Evolutionary conservation across 2,888 invertebrate species (phyloP).

Genomic region (Agriotes lineatus): DNA sequence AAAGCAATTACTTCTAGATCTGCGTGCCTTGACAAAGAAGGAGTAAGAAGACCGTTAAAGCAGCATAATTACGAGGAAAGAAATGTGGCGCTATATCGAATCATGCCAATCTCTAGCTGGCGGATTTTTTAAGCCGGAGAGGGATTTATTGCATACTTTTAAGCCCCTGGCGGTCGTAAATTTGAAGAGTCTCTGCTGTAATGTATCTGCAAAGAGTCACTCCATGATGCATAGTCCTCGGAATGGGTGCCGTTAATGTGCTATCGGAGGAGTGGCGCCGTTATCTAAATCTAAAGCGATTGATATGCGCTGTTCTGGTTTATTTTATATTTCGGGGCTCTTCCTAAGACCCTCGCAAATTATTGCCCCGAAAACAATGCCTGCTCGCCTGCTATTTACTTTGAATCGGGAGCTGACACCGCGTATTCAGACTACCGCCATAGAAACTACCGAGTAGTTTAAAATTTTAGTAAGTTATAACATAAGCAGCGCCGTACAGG

Average conservation of each 20-base stretch:
- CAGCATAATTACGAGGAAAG: constrained; percentile 42
- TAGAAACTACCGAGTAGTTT: too few relatives aligned
- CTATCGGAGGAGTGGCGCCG: constrained; percentile 49
- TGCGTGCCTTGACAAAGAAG: constrained; percentile 37
- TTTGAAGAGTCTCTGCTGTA: constrained; percentile 61
- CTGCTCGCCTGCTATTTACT: neutral
- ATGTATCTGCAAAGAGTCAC: constrained; percentile 62
- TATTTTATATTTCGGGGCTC: constrained; percentile 43
- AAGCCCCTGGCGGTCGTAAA: constrained; percentile 67
- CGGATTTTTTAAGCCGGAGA: constrained; percentile 63
- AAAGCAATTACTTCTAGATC: constrained; percentile 29
- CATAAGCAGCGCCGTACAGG: too few relatives aligned
- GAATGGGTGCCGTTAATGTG: constrained; percentile 53
- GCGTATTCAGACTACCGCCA: too few relatives aligned
- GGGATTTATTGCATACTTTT: constrained; percentile 68
- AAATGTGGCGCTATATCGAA: constrained; percentile 57
- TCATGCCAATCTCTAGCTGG: constrained; percentile 61
- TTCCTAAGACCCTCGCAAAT: constrained; percentile 38
- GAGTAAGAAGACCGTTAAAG: constrained; percentile 44
- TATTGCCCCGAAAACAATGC: constrained; percentile 37
- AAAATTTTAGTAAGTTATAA: too few relatives aligned
- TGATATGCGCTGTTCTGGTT: constrained; percentile 46
- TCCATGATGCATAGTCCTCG: constrained; percentile 62
- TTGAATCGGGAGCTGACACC: too few relatives aligned
- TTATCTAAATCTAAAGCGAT: constrained; percentile 51